A percentile compares a stretch with the other conserved stretches of the same genome.
Conservation (phyloP, 2,888 invertebrate genomes). For the Drosophila longiperda region DNA sequence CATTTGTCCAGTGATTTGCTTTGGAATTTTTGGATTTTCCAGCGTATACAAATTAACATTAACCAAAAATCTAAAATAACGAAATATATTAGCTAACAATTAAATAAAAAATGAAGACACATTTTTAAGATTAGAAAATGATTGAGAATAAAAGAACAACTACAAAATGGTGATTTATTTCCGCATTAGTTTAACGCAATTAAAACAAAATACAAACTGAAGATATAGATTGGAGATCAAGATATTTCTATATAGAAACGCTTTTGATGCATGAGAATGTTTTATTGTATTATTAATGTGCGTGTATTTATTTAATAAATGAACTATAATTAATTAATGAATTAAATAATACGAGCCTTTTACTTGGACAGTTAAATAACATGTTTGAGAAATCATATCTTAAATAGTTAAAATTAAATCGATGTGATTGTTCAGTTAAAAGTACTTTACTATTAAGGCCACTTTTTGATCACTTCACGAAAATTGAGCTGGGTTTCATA, state of each 20-base stretch:
- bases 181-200: conserved; percentile 42
- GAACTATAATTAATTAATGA: conserved; percentile 62
- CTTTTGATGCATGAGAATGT: conserved; percentile 66
- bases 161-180: conserved; percentile 66
- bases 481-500: neutral
- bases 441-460: neutral
- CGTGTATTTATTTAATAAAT: conserved; percentile 77
- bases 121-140: conserved; percentile 30
- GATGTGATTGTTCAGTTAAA: neutral
- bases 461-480: neutral
- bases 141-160: conserved; percentile 7
- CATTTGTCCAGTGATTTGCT: conserved; percentile 69
- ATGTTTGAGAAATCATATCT: conserved; percentile 1
- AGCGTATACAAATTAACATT: conserved; percentile 46
- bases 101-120: conserved; percentile 16
- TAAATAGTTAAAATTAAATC: neutral
- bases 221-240: conserved; percentile 16
- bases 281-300: conserved; percentile 73
- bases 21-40: conserved; percentile 64
- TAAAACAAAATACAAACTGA: neutral
- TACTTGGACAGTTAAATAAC: conserved; percentile 66
- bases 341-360: conserved; percentile 77
- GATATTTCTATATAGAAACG: conserved; percentile 27
- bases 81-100: conserved; percentile 50
- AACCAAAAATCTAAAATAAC: conserved; percentile 23